These are phyloP conservation scores for Miniopterus natalensis DNA, from an alignment of 2,113 vertebrate genomes.

Conservation along the genomic window DNA sequence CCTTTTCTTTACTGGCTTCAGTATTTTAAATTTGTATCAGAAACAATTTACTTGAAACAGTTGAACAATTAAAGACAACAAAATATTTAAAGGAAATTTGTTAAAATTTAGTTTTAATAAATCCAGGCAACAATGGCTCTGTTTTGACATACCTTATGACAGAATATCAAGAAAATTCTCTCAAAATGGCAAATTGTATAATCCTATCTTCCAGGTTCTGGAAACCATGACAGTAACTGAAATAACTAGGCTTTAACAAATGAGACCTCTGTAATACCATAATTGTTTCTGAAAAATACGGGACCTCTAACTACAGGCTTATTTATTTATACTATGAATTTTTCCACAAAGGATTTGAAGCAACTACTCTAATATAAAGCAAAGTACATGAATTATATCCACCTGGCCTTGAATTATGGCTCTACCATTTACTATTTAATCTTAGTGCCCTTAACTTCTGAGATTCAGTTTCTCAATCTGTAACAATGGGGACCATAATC, in stretches of 20 bases:
- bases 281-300: slow-evolving; percentile 67
- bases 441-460: slow-evolving; percentile 61
- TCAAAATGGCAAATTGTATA: slow-evolving; percentile 64
- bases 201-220: slow-evolving; percentile 64
- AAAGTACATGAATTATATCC: slow-evolving; percentile 59
- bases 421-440: slow-evolving; percentile 69
- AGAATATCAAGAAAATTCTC: slow-evolving; percentile 67
- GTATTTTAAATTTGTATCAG: slow-evolving; percentile 54
- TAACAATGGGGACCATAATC: slow-evolving; percentile 58
- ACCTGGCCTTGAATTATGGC: slow-evolving; percentile 65
- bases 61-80: slow-evolving; percentile 67
- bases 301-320: slow-evolving; percentile 63
- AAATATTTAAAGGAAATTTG: slow-evolving; percentile 61
- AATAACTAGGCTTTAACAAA: slow-evolving; percentile 67
- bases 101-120: slow-evolving; percentile 62
- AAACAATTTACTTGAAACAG: slow-evolving; percentile 69
- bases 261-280: slow-evolving; percentile 39
- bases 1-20: slow-evolving; percentile 42
- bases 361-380: slow-evolving; percentile 62
- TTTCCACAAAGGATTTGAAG: slow-evolving; percentile 66
- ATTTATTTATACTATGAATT: slow-evolving; percentile 54
- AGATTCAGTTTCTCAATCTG: slow-evolving; percentile 64
- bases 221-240: slow-evolving; percentile 66
- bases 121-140: slow-evolving; percentile 56
- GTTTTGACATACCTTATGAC: slow-evolving; percentile 56